Base-by-base conservation (phyloP, 2,888 invertebrate species). In the Ypsolopha sequella region DNA sequence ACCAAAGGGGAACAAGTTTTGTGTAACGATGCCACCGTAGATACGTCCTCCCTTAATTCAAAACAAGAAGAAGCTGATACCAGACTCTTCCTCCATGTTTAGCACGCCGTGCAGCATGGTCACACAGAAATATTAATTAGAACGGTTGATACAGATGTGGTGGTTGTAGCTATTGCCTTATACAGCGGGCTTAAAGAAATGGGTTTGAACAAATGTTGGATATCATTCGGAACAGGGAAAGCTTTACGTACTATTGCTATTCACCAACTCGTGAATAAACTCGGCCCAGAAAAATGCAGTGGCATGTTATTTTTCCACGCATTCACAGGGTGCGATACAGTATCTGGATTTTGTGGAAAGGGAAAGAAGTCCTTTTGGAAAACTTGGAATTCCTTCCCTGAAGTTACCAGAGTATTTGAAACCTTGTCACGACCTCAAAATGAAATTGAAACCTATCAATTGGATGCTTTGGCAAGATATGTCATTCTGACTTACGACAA, bases 281-380 rank as follows among this genome's bases (percentile, higher is more conserved):
- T 52, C 38, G 54, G 54, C 35, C 48, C 52, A 52, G 52, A 54
- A n/a, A 50, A 36, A 52, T 52, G 52, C 52, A 52, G 52, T 39
- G 52, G 48, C 51, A 52, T 54, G 11, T 48, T 50, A 47, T 52
- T 51, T 36, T 53, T 51, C 41, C 51, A 51, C 41, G 48, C 41
- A 51, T 53, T 53, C 35, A 54, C 54, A 54, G 54, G 52, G 34
- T 50, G 54, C 33, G 52, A 54, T 43, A 54, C 51, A 44, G 54
- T 54, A 41, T 52, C 52, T 43, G 54, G 52, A 50, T 54, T 52
- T 47, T 45, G 52, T 54, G 52, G 52, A 50, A 54, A 54, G 24
- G 24, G 24, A 24, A 24, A 24, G 4, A 24, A 24, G 24, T 24
- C 24, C 24, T 24, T 24, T 24, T 24, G 24, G 24, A 24, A 24